Evolutionary conservation across 2,797 vertebrate genomes (phyloP).

Genomic region (Acomys russatus): DNA sequence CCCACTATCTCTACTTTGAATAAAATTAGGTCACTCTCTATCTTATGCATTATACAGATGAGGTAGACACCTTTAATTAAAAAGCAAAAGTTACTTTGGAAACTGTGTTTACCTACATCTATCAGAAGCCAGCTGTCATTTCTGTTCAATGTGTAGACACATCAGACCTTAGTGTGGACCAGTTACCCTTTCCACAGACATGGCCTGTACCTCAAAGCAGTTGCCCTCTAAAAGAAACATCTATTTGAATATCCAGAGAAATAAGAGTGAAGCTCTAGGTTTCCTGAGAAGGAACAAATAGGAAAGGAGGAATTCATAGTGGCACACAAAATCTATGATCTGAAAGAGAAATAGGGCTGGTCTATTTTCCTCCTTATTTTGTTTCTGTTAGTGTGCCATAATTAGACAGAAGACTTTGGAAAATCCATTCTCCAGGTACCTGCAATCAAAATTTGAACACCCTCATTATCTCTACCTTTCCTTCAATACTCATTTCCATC

Average conservation of each 20-base stretch:
- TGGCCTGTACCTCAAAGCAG: background rate
- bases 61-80: background rate
- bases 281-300: background rate
- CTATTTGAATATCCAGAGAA: background rate
- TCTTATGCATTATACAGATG: background rate
- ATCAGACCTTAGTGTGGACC: background rate
- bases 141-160: background rate
- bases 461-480: background rate
- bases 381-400: background rate
- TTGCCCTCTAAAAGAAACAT: background rate
- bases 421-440: background rate
- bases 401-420: background rate
- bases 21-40: background rate
- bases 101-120: background rate
- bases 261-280: background rate
- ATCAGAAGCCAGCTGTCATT: background rate
- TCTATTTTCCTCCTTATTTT: background rate
- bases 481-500: background rate
- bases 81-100: background rate
- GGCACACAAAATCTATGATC: background rate
- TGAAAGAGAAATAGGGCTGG: background rate
- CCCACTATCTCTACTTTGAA: background rate
- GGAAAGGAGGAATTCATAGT: background rate
- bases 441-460: background rate
- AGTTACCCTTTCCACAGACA: background rate